phyloP scores from a whole-genome alignment of 1,140 invertebrate species.

The Cyclargus thomasi region DNA sequence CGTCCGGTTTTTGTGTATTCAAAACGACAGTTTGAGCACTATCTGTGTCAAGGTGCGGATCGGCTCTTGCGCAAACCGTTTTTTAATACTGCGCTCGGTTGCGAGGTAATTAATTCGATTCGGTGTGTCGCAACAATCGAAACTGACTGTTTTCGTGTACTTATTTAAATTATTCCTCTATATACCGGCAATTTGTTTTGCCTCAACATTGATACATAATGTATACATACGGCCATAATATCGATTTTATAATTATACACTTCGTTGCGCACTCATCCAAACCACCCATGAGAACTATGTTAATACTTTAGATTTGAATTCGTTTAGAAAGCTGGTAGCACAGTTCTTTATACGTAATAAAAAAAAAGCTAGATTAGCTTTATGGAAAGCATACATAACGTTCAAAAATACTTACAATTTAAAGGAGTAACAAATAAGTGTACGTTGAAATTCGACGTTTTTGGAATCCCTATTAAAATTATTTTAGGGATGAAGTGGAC shows the following conservation, averaged over 20 bases:
- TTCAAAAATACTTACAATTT: no score
- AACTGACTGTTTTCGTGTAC: conserved; percentile 61
- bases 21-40: conserved; percentile 70
- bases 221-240: background rate
- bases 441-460: no score
- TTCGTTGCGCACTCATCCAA: background rate
- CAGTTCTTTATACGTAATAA: no score
- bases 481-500: no score
- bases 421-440: no score
- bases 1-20: conserved; percentile 74
- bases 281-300: background rate
- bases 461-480: no score
- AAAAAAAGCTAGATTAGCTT: no score
- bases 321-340: no score
- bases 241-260: background rate
- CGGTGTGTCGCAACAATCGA: conserved; percentile 65
- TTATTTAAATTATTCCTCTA: conserved; percentile 40
- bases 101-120: conserved; percentile 74
- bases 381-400: no score
- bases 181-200: conserved; percentile 28
- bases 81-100: conserved; percentile 71
- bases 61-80: conserved; percentile 69
- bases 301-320: no score
- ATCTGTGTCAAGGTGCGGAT: conserved; percentile 73
- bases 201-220: conserved; percentile 19